Conservation (phyloP, 2,888 invertebrate genomes). For the Dusona sp. region DNA sequence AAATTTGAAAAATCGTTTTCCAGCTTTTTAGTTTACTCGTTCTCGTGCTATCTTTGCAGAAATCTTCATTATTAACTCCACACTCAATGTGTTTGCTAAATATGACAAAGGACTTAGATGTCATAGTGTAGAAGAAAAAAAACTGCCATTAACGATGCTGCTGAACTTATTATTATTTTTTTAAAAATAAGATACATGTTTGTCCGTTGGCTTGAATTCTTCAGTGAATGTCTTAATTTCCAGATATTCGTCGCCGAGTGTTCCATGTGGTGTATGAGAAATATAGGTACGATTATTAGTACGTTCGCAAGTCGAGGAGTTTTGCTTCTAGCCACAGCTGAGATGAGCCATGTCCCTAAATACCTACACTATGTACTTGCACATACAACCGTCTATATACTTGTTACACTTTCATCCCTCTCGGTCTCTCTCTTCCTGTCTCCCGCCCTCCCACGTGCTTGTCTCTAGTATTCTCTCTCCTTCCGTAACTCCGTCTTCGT, state of each 20-base stretch:
- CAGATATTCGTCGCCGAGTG: neutral
- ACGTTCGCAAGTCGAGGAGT: conserved; percentile 50
- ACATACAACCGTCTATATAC: conserved; percentile 19
- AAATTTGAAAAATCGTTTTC: neutral
- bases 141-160: neutral
- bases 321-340: conserved; percentile 49
- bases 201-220: neutral
- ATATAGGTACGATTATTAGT: conserved; percentile 32
- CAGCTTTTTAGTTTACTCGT: neutral
- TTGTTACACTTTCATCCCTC: conserved; percentile 50
- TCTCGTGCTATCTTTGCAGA: neutral
- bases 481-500: conserved; percentile 26
- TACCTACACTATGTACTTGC: conserved; percentile 8
- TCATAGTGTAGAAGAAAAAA: neutral
- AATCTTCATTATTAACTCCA: neutral
- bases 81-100: neutral
- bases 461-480: conserved; percentile 20
- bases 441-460: conserved; percentile 15
- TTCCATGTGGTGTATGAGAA: neutral
- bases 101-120: neutral
- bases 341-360: conserved; percentile 33
- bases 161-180: too few relatives aligned
- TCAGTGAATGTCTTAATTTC: neutral
- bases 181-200: neutral
- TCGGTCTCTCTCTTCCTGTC: conserved; percentile 34